Base-by-base conservation (phyloP, 1,140 invertebrate genomes). In the Coelopa frigida region DNA sequence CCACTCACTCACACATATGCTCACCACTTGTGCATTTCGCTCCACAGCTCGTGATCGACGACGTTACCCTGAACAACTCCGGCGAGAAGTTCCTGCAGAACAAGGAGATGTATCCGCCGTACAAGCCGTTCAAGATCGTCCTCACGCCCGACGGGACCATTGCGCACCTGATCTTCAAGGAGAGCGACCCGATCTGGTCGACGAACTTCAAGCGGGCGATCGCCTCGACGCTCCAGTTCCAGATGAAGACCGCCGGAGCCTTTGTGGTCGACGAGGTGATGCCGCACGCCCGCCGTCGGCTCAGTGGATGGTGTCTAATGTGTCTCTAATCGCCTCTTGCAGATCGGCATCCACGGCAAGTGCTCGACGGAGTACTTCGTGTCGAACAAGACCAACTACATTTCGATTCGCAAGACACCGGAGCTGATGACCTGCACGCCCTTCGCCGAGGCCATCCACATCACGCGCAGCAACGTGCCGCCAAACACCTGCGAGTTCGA, bases 181-280 rank as follows among this genome's bases (percentile, higher is more conserved):
- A 73, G 50, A 52, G 56, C 20, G 79, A 80, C 48, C 70, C 77
- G 2, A 56, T 71, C n/a, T 84, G 81, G 81, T 73, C 77, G 0
- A 75, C 72, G n/a, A 84, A 84, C 57, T 77, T 83, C 42, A 82
- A 84, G 58, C 66, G 79, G 27, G 80, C 78, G 5, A 73, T 84
- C 18, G 76, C 77, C 10, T 74, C 78, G 27, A 76, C 78, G 49
- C 74, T 83, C 23, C 80, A 83, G 56, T 58, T 69, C 27, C 56
- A 64, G 42, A 65, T 65, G 17, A 74, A 66, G 22, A 71, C 65
- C 14, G 49, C 48, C 5, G 75, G 74, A 0, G 73, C 74, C 1
- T 75, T 73, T 51, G 70, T 71, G 1, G 55, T 70, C n/a, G 66
- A 67, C 50, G 76, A 78, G 64, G 75, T 77, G 45, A 49, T n/a